These are phyloP conservation scores for Colaptes auratus DNA, from an alignment of 2,113 vertebrate species.

Conservation along the genomic window DNA sequence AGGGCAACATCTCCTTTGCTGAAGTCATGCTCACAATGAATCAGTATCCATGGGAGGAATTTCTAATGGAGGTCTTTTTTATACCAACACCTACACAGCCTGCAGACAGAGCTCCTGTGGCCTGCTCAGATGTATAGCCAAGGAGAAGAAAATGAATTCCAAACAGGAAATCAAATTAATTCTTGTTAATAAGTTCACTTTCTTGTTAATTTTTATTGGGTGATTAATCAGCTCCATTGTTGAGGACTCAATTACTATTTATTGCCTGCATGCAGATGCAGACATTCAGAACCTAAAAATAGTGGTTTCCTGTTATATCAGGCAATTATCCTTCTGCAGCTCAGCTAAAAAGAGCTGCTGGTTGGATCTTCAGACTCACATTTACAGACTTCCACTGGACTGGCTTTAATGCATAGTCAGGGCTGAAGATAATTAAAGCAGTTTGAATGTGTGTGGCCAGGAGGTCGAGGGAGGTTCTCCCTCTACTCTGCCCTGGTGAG, in stretches of 20 bases:
- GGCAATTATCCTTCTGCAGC: constrained; percentile 15
- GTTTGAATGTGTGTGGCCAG: not conserved
- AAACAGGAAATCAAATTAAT: constrained; percentile 63
- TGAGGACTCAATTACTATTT: constrained; percentile 44
- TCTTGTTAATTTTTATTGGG: constrained; percentile 59
- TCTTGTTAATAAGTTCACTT: constrained; percentile 62
- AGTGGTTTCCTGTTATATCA: constrained; percentile 33
- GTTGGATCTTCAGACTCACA: not conserved
- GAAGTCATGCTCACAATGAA: constrained; percentile 66
- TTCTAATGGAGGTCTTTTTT: constrained; percentile 73
- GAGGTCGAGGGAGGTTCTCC: too few species aligned
- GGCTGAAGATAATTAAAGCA: not conserved
- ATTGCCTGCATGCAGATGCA: constrained; percentile 38
- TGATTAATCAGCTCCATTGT: constrained; percentile 63
- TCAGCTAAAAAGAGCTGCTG: constrained; percentile 16
- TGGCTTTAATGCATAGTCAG: not conserved
- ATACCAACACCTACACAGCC: constrained; percentile 71
- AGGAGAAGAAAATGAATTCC: too few species aligned
- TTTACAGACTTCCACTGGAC: not conserved
- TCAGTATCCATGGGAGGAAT: constrained; percentile 75
- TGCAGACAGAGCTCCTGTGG: constrained; percentile 49
- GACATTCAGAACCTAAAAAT: constrained; percentile 50
- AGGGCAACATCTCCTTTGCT: constrained; percentile 16
- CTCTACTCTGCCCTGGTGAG: too few species aligned
- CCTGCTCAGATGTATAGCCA: constrained; percentile 42